Base-by-base conservation (phyloP, 1,140 invertebrate species). In the Ladona fulva region DNA sequence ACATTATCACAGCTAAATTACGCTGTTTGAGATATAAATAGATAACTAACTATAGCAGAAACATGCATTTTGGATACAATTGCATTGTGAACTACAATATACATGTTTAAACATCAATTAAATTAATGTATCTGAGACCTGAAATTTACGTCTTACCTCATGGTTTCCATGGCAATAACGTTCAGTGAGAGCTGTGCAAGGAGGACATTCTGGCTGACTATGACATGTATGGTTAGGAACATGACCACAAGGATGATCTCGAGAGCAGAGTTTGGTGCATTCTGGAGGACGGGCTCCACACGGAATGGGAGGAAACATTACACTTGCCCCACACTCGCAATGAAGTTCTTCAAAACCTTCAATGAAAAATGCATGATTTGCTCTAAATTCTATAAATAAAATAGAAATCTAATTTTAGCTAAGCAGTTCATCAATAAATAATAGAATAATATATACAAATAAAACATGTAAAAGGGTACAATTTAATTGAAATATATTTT, bases 131-230 rank as follows among this genome's bases (percentile, higher is more conserved):
- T n/a, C n/a, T n/a, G n/a, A n/a, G n/a, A n/a, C n/a, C n/a, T n/a
- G n/a, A 78, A 42, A 0, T 74, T 29, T 25, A 22, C 22, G 14
- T 59, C 77, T 80, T 83, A 92, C 90, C 86, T 97, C 95, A 84
- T 99, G 97, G 19, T 90, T 87, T 0, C 97, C 96, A 83, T 94
- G 91, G 83, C 97, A 99, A 86, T 90, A 92, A 84, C 95, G 95
- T 78, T 92, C 89, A 22, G 94, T 95, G 37, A 98, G 89, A 74
- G 94, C 91, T 25, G 95, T 93, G 86, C 97, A 99, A 7, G 96
- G 97, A n/a, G 97, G 96, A 85, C 97, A 99, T 42, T 86, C 84
- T 0, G 88, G 83, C 22, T 91, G 90, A 77, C 88, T 89, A 82
- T 95, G 94, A 83, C 94, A 96, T 59, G 86, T 87, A 84, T 97